Evolutionary conservation across 2,888 invertebrate species (phyloP).

Genomic region (Tinea pellionella): DNA sequence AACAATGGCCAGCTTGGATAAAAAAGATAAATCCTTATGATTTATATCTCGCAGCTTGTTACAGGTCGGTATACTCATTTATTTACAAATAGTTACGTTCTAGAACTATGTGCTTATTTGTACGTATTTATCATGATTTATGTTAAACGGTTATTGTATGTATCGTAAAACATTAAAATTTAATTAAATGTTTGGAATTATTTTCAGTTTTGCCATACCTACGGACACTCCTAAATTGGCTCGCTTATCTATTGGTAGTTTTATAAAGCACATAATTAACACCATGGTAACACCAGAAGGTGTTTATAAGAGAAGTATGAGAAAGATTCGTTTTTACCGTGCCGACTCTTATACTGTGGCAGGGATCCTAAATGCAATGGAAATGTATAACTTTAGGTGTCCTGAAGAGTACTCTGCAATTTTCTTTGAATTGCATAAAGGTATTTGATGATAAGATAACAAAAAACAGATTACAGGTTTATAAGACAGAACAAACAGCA

Average conservation of each 20-base stretch:
- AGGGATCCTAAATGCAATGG: background rate
- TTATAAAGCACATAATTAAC: background rate
- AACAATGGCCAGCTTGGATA: background rate
- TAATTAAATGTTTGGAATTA: too few species aligned
- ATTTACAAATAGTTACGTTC: too few species aligned
- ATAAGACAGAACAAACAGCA: too few species aligned
- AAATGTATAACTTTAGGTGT: background rate
- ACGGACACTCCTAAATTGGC: background rate
- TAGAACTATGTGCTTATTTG: too few species aligned
- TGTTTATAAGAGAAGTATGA: background rate
- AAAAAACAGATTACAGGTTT: too few species aligned
- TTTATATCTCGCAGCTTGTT: background rate
- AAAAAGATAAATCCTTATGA: background rate
- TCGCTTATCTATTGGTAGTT: background rate
- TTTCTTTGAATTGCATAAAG: background rate
- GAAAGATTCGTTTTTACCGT: background rate
- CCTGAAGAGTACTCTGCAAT: background rate
- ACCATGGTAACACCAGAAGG: background rate
- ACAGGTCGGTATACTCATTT: background rate
- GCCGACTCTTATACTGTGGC: background rate
- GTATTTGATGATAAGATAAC: background rate
- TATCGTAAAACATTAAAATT: too few species aligned
- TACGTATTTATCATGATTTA: too few species aligned
- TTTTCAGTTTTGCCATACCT: constrained; percentile 2
- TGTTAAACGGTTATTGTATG: too few species aligned